These are phyloP conservation scores for Lithophane socia DNA, from an alignment of 2,888 invertebrate genomes.

Conservation along the genomic window DNA sequence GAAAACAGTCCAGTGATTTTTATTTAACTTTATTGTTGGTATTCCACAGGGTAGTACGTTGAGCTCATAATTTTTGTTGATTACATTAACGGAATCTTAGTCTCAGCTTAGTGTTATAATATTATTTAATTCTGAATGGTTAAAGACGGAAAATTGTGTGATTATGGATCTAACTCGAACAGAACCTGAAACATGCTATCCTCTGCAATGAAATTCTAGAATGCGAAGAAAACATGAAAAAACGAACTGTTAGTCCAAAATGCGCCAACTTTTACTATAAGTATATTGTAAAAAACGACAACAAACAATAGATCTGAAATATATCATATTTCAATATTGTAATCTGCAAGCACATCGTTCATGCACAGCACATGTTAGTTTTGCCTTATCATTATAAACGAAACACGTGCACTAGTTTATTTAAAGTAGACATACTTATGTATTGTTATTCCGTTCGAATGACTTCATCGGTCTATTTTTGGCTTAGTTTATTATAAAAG, in stretches of 20 bases:
- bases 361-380: constrained; percentile 21
- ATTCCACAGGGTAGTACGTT: constrained; percentile 7
- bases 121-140: not conserved
- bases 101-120: too few species aligned
- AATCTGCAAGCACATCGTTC: constrained; percentile 39
- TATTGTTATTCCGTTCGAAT: constrained; percentile 23
- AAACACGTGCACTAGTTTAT: constrained; percentile 54
- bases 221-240: not conserved
- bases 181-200: not conserved
- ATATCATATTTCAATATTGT: constrained; percentile 25
- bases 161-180: not conserved
- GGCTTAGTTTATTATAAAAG: constrained; percentile 6
- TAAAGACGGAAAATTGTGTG: not conserved
- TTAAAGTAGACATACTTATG: constrained; percentile 38
- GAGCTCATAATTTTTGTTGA: not conserved
- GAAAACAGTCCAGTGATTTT: not conserved
- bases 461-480: constrained; percentile 47
- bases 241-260: not conserved
- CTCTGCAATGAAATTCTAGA: not conserved
- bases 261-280: not conserved
- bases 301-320: constrained; percentile 12
- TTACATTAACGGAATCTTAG: not conserved
- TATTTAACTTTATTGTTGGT: not conserved
- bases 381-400: constrained; percentile 37
- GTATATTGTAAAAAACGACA: not conserved